Percentiles rank a stretch among this genome's conserved stretches.
These are phyloP conservation scores for Biston betularia DNA, from an alignment of 2,888 invertebrate genomes.

Conservation along the genomic window DNA sequence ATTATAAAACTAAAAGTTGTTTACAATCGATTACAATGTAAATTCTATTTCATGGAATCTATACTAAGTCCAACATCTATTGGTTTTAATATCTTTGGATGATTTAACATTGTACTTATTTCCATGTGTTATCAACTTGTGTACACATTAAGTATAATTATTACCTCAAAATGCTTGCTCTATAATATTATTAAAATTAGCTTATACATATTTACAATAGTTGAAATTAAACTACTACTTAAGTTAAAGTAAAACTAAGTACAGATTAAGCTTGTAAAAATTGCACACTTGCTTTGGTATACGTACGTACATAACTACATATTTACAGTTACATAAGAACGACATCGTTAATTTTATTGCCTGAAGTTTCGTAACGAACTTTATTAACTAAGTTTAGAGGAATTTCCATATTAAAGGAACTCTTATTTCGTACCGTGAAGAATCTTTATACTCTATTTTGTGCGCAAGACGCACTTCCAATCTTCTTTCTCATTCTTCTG, in stretches of 20 bases:
- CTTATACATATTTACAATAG: slow-evolving; percentile 61
- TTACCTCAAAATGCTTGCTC: slow-evolving; percentile 48
- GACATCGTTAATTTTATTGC: slow-evolving; percentile 78
- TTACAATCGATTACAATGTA: no score
- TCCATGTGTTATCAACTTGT: slow-evolving; percentile 37
- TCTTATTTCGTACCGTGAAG: slow-evolving; percentile 19
- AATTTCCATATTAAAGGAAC: slow-evolving; percentile 19
- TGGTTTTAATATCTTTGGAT: background rate
- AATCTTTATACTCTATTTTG: background rate
- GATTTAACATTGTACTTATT: slow-evolving; percentile 19
- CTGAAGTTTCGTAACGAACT: slow-evolving; percentile 71
- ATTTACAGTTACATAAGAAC: slow-evolving; percentile 75
- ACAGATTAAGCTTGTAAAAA: slow-evolving; percentile 83
- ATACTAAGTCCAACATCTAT: no score
- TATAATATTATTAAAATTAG: slow-evolving; percentile 45
- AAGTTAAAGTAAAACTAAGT: slow-evolving; percentile 67
- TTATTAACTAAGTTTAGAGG: slow-evolving; percentile 38
- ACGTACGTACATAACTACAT: slow-evolving; percentile 84
- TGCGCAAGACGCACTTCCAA: background rate
- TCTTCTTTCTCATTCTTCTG: background rate
- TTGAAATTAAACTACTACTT: slow-evolving; percentile 65
- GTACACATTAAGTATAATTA: slow-evolving; percentile 47
- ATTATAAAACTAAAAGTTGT: no score
- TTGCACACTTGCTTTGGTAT: slow-evolving; percentile 87
- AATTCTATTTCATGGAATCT: no score